phyloP scores from a whole-genome alignment of 2,888 invertebrate genomes.

The Loripinus fragilis region DNA sequence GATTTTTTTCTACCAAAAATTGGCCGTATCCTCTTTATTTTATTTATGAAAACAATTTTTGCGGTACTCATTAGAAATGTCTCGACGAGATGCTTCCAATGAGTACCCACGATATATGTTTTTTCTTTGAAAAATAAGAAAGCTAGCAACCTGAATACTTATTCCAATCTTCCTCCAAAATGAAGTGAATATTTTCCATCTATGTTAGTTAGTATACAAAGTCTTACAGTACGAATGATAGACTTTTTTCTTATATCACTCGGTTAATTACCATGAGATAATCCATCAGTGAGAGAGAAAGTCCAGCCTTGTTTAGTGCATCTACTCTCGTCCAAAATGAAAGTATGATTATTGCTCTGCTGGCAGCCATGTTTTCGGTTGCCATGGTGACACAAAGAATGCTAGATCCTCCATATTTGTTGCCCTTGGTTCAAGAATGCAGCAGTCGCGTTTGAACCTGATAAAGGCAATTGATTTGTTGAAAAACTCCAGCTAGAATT shows the following conservation, averaged over 20 bases:
- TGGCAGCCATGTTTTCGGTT: constrained; percentile 54
- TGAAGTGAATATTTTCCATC: too few species aligned
- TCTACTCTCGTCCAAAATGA: constrained; percentile 57
- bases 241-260: background rate
- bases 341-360: too few species aligned
- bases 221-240: background rate
- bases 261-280: constrained; percentile 6
- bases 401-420: constrained; percentile 61
- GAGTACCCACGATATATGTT: too few species aligned
- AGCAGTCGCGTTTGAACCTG: constrained; percentile 11
- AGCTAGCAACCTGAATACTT: too few species aligned
- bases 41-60: too few species aligned
- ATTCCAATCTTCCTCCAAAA: too few species aligned
- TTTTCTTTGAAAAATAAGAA: too few species aligned
- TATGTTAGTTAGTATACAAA: too few species aligned
- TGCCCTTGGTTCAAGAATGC: constrained; percentile 33
- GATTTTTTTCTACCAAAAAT: too few species aligned
- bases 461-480: constrained; percentile 22
- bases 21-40: too few species aligned
- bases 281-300: constrained; percentile 1
- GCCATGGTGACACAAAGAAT: constrained; percentile 57
- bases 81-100: too few species aligned
- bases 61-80: too few species aligned
- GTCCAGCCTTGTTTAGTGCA: constrained; percentile 19
- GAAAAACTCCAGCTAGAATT: constrained; percentile 15